These are phyloP conservation scores for Oscheius onirici DNA, from an alignment of 2,888 invertebrate genomes.

Conservation along the genomic window DNA sequence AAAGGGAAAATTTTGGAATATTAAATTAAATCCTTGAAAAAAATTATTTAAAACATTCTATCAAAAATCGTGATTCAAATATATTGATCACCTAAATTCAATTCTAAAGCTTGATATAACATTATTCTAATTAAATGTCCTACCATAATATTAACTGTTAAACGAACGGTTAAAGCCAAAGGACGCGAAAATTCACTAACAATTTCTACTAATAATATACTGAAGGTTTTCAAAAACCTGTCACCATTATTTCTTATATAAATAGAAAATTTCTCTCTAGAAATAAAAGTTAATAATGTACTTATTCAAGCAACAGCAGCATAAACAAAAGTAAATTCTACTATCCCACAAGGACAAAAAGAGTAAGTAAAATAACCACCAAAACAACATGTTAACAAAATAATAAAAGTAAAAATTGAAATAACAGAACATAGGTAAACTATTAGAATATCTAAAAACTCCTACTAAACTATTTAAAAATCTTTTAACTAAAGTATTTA, in stretches of 20 bases:
- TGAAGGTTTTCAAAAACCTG: constrained; percentile 56
- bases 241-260: constrained; percentile 59
- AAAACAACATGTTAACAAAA: constrained; percentile 71
- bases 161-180: constrained; percentile 61
- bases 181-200: constrained; percentile 63
- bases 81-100: constrained; percentile 52
- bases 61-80: constrained; percentile 56
- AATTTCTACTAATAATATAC: constrained; percentile 58
- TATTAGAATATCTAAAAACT: constrained; percentile 56
- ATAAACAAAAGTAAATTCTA: constrained; percentile 75
- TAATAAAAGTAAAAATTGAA: constrained; percentile 67
- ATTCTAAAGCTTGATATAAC: constrained; percentile 52
- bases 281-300: constrained; percentile 57
- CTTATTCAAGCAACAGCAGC: constrained; percentile 56
- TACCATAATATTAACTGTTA: constrained; percentile 63
- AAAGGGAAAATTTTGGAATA: constrained; percentile 51
- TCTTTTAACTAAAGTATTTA: constrained; percentile 55
- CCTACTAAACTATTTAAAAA: constrained; percentile 55
- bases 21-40: constrained; percentile 61
- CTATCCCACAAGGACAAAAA: constrained; percentile 63
- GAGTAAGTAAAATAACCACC: constrained; percentile 68
- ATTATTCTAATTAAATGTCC: constrained; percentile 60
- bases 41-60: no score
- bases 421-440: constrained; percentile 48
- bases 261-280: constrained; percentile 57